Percentiles rank a stretch among this genome's conserved stretches.
These are phyloP conservation scores for Azemiops feae DNA, from an alignment of 2,113 vertebrate genomes.

Conservation along the genomic window DNA sequence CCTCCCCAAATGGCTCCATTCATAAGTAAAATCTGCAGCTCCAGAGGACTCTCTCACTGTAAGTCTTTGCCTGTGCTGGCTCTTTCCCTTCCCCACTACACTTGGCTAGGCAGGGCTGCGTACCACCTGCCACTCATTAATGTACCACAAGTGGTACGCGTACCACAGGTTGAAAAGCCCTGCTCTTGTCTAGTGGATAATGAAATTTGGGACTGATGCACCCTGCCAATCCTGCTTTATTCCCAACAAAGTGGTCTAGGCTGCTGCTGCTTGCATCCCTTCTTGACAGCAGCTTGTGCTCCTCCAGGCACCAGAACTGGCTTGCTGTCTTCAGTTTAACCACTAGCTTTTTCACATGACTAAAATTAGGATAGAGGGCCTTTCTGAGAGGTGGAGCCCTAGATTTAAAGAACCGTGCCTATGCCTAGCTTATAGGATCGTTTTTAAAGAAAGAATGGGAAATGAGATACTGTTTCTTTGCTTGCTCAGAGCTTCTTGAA, in stretches of 20 bases:
- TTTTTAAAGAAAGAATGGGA: not conserved
- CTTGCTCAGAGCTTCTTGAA: not conserved
- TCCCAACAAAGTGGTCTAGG: not conserved
- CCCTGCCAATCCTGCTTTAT: not conserved
- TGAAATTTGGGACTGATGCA: not conserved
- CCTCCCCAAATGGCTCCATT: too few species aligned
- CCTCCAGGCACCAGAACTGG: not conserved
- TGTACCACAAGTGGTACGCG: too few species aligned
- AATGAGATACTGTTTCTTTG: not conserved
- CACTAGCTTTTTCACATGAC: not conserved
- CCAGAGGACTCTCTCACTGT: too few species aligned
- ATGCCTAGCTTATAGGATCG: not conserved
- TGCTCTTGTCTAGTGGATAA: too few species aligned
- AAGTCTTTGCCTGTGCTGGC: too few species aligned
- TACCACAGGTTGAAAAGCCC: too few species aligned
- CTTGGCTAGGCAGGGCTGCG: too few species aligned
- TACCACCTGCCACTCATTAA: too few species aligned
- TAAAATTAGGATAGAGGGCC: not conserved
- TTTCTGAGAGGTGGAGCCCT: not conserved
- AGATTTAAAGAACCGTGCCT: not conserved
- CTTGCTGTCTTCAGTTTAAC: not conserved
- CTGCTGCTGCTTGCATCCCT: not conserved
- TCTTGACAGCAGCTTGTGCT: not conserved
- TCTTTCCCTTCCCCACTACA: too few species aligned
- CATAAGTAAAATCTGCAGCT: too few species aligned